Evolutionary conservation across 2,113 vertebrate species (phyloP).

Genomic region (mouse (Mus musculus)): DNA sequence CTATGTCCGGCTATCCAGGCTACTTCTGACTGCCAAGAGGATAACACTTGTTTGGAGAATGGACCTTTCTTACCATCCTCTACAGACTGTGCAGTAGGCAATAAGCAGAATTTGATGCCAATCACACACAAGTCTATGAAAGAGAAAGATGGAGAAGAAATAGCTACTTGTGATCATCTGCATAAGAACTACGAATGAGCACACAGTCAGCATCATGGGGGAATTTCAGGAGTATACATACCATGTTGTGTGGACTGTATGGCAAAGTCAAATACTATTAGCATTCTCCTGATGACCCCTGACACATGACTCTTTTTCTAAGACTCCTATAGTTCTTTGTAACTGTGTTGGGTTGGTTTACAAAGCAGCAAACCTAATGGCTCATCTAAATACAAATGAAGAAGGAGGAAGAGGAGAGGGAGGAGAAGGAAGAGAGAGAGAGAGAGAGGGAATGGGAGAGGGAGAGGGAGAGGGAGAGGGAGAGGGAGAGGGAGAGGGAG

Average conservation of each 20-base stretch:
- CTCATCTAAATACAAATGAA: conserved; percentile 5
- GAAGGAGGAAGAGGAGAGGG: background rate
- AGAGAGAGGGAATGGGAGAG: fast-evolving
- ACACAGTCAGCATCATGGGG: conserved; percentile 96
- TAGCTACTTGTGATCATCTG: conserved; percentile 94
- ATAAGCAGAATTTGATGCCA: conserved; percentile 92
- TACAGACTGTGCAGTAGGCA: conserved; percentile 90
- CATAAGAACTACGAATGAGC: conserved; percentile 97
- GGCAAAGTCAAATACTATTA: conserved; percentile 96
- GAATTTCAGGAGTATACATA: conserved; percentile 96
- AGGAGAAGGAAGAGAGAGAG: too few relatives aligned
- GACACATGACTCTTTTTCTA: conserved; percentile 95
- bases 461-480: background rate
- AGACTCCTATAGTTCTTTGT: conserved; percentile 57
- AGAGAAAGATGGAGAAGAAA: conserved; percentile 94
- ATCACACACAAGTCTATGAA: conserved; percentile 89
- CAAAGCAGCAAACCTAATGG: conserved; percentile 12
- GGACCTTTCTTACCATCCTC: conserved; percentile 95
- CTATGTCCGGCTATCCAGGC: background rate
- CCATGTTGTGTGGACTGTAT: conserved; percentile 96
- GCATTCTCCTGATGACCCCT: conserved; percentile 94
- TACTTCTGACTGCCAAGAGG: conserved; percentile 82
- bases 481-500: background rate
- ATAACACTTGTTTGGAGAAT: conserved; percentile 93
- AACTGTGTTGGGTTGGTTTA: background rate